phyloP scores from a whole-genome alignment of 2,888 invertebrate genomes.

The Nipponacmea schrenckii region DNA sequence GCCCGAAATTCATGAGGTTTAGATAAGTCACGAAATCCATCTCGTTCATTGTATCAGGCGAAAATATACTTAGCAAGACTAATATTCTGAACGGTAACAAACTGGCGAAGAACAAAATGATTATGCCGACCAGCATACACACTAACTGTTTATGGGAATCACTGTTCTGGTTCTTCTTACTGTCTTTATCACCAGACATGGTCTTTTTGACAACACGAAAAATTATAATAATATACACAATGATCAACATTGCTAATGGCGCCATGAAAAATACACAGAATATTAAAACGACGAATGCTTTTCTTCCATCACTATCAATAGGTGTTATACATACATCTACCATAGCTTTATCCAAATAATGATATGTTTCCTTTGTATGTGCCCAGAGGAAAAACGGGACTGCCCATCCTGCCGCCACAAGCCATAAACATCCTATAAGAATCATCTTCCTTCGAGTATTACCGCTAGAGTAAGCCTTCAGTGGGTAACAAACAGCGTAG shows the following conservation, averaged over 20 bases:
- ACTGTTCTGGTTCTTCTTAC: slow-evolving; percentile 25
- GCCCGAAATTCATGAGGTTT: slow-evolving; percentile 84
- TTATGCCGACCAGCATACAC: slow-evolving; percentile 52
- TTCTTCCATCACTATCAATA: slow-evolving; percentile 81
- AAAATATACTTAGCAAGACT: slow-evolving; percentile 86
- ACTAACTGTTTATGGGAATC: slow-evolving; percentile 51
- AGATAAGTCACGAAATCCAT: slow-evolving; percentile 86
- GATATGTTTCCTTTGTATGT: slow-evolving; percentile 78
- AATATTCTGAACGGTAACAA: slow-evolving; percentile 88
- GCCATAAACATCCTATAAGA: slow-evolving; percentile 66
- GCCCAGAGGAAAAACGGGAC: slow-evolving; percentile 86
- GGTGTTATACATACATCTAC: slow-evolving; percentile 84
- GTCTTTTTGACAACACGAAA: slow-evolving; percentile 27
- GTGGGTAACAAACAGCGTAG: slow-evolving; percentile 90
- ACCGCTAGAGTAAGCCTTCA: slow-evolving; percentile 73
- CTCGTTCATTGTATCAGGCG: slow-evolving; percentile 76
- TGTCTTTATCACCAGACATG: slow-evolving; percentile 33
- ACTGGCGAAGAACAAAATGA: slow-evolving; percentile 87
- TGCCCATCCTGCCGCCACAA: slow-evolving; percentile 57
- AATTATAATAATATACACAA: slow-evolving; percentile 39
- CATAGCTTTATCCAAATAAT: slow-evolving; percentile 76
- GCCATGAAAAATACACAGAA: slow-evolving; percentile 86
- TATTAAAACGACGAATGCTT: slow-evolving; percentile 82
- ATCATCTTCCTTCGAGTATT: slow-evolving; percentile 64
- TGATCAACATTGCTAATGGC: slow-evolving; percentile 69